Percentiles rank a stretch among this genome's conserved stretches.
These are phyloP conservation scores for Trichogramma evanescens DNA, from an alignment of 2,888 invertebrate species.

Conservation along the genomic window DNA sequence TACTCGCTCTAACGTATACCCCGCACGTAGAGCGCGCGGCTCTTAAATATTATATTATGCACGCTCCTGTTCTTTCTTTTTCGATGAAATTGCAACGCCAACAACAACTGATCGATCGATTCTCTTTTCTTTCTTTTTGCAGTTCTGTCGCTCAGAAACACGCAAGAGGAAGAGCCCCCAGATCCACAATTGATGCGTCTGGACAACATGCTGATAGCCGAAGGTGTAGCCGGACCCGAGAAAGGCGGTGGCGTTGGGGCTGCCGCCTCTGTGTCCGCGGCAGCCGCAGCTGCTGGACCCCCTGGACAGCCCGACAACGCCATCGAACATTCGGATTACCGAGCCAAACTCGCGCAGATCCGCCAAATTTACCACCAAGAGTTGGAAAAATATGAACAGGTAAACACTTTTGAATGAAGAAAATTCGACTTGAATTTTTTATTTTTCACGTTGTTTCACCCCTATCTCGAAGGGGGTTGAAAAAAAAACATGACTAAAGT, in stretches of 20 bases:
- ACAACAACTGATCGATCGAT: background rate
- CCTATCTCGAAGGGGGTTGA: too few relatives aligned
- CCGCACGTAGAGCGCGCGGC: background rate
- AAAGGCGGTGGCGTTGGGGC: slow-evolving; percentile 86
- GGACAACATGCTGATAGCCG: slow-evolving; percentile 98
- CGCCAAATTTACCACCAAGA: slow-evolving; percentile 98
- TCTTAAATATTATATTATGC: background rate
- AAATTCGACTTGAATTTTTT: background rate
- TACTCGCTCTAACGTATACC: background rate
- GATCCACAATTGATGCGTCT: slow-evolving; percentile 97
- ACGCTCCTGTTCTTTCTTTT: background rate
- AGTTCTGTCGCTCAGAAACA: slow-evolving; percentile 90
- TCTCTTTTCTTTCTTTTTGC: slow-evolving; percentile 34
- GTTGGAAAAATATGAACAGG: slow-evolving; percentile 97
- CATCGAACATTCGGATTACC: slow-evolving; percentile 98
- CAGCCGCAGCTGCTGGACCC: slow-evolving; percentile 62
- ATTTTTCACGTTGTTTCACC: background rate
- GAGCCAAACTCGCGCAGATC: slow-evolving; percentile 97
- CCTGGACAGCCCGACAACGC: slow-evolving; percentile 79
- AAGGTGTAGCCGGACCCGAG: slow-evolving; percentile 94
- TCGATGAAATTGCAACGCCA: background rate
- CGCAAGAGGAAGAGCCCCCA: slow-evolving; percentile 96
- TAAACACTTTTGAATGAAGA: slow-evolving; percentile 31
- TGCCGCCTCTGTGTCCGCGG: slow-evolving; percentile 81
- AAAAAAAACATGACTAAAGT: too few relatives aligned